Evolutionary conservation across 2,797 vertebrate genomes (phyloP).

Genomic region (Sternotherus odoratus): DNA sequence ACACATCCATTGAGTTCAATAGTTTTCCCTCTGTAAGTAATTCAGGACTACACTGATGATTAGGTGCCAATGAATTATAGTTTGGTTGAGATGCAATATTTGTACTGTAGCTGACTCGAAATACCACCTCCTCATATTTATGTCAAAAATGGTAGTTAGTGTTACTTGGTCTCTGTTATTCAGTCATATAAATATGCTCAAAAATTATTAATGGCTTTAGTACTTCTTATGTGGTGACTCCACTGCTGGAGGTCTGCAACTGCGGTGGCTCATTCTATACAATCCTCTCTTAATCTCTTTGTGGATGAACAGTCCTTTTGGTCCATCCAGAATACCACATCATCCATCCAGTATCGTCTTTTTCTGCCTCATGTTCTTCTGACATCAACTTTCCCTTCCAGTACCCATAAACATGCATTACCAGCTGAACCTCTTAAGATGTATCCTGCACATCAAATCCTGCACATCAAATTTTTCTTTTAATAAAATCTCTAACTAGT

Average conservation of each 20-base stretch:
- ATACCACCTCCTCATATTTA: not conserved
- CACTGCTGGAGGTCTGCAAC: not conserved
- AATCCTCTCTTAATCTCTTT: not conserved
- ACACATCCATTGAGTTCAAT: not conserved
- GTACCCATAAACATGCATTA: not conserved
- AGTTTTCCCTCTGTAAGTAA: not conserved
- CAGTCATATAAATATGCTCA: not conserved
- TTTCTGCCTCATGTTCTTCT: not conserved
- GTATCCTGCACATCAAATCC: not conserved
- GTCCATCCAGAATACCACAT: not conserved
- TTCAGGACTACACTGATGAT: not conserved
- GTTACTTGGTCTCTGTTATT: not conserved
- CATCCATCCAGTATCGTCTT: not conserved
- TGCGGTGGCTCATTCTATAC: not conserved
- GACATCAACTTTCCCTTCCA: not conserved
- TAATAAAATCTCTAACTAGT: not conserved
- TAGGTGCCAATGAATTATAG: not conserved
- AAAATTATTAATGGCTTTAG: not conserved
- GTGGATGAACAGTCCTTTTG: not conserved
- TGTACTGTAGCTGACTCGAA: not conserved
- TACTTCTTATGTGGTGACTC: not conserved
- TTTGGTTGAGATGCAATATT: not conserved
- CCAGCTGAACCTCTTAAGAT: not conserved
- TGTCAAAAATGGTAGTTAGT: not conserved
- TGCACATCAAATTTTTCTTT: not conserved